Evolutionary conservation across 2,888 invertebrate genomes (phyloP), one percentile per base, ranked within the genome.

Genomic region (Callosobruchus maculatus): DNA sequence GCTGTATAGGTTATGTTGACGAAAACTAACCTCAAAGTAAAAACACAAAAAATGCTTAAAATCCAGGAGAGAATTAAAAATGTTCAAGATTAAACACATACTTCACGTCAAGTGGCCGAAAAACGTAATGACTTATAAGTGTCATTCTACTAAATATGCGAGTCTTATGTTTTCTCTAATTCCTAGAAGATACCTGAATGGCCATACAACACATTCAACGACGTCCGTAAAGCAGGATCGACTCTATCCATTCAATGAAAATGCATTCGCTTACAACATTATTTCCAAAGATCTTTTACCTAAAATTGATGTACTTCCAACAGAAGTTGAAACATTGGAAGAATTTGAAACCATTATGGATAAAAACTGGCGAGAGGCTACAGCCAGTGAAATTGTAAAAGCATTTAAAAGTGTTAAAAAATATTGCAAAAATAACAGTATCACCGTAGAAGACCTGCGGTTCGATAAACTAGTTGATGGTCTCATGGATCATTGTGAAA

Each of bases 401-500:
- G 81, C 82, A 0, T 87, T 87, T 75, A 78, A 80, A 77, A 76
- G 71, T 9, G 80, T 82, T 20, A 77, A 81, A 70, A 75, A 82
- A 21, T 86, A 80, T 77, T 84, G 84, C 74, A 75, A 77, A 31
- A 66, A 73, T 5, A 81, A 86, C 74, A 77, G 83, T 70, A 83
- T 87, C 18, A 71, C 75, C 69, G 49, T 87, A 31, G 82, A 85
- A 0, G 85, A 87, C 79, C 67, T 49, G 0, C 77, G 85, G 21
- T 87, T 87, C 74, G 85, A 87, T 82, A 82, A 82, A 49, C 77
- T 88, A 75, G 85, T 86, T 0, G 86, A 87, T 78, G 87, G 86
- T 21, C 79, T 87, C 31, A 82, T 87, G 83, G 89, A 91, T 79
- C 89, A 89, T 74, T 86, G 91, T 75, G 87, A 88, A 78, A 82